Conservation (phyloP, 2,888 invertebrate genomes). For the Zelleria hepariella region DNA sequence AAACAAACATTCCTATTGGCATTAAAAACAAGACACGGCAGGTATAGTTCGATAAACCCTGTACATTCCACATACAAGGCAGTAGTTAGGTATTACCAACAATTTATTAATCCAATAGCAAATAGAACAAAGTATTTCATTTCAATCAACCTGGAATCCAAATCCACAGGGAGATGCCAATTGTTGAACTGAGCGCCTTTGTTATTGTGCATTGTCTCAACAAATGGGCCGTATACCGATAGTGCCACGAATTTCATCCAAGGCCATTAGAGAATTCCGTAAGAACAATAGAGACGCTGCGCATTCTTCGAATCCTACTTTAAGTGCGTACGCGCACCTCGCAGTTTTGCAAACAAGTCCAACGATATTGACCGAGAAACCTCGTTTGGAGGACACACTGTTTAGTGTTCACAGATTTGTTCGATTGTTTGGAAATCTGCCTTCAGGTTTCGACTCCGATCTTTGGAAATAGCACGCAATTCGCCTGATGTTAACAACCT, state of each 20-base stretch:
- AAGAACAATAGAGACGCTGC: background rate
- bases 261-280: background rate
- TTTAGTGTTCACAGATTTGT: conserved; percentile 17
- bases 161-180: background rate
- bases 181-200: background rate
- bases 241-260: background rate
- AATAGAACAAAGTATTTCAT: background rate
- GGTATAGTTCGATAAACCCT: background rate
- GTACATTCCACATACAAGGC: background rate
- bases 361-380: conserved; percentile 54
- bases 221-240: background rate
- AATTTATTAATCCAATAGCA: background rate
- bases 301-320: background rate
- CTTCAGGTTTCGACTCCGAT: background rate
- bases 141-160: background rate
- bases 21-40: background rate
- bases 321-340: conserved; percentile 22
- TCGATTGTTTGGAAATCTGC: background rate
- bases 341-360: conserved; percentile 38
- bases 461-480: background rate
- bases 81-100: background rate
- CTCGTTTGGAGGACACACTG: conserved; percentile 42
- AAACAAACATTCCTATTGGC: background rate
- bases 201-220: background rate
- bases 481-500: background rate